phyloP scores from a whole-genome alignment of 2,797 vertebrate genomes.

The Alouatta caraya region DNA sequence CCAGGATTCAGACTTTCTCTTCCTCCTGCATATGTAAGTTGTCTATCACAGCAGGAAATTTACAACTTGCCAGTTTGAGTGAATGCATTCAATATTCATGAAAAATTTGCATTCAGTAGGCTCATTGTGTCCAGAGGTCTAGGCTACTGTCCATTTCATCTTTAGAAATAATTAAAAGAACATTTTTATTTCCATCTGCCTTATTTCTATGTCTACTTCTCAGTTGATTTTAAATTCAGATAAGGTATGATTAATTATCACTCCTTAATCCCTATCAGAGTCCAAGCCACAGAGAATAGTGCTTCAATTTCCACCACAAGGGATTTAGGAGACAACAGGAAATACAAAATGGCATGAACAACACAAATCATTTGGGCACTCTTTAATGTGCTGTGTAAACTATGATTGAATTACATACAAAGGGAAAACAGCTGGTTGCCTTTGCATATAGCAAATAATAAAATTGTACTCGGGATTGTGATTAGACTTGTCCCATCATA shows the following conservation, averaged over 20 bases:
- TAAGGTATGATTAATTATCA: conserved; percentile 15
- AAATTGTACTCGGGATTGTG: not conserved
- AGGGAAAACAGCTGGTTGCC: not conserved
- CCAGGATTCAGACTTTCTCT: not conserved
- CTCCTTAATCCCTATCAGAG: not conserved
- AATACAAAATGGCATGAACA: not conserved
- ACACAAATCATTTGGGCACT: not conserved
- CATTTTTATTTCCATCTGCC: not conserved
- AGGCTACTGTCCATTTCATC: conserved; percentile 19
- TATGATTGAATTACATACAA: not conserved
- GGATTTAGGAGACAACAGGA: not conserved
- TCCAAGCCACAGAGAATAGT: conserved; percentile 1
- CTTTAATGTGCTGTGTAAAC: conserved; percentile 14
- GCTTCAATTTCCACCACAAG: conserved; percentile 35
- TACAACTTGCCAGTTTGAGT: not conserved
- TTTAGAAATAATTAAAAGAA: conserved; percentile 19
- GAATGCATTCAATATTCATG: not conserved
- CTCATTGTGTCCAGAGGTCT: not conserved
- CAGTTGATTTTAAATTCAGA: conserved; percentile 23
- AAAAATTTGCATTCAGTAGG: not conserved
- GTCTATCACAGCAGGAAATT: not conserved
- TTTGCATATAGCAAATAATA: not conserved
- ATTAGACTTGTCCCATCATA: not conserved
- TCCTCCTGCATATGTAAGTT: not conserved
- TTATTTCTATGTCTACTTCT: conserved; percentile 6